phyloP scores from a whole-genome alignment of 2,797 vertebrate species.

The Cottoperca gobio region DNA sequence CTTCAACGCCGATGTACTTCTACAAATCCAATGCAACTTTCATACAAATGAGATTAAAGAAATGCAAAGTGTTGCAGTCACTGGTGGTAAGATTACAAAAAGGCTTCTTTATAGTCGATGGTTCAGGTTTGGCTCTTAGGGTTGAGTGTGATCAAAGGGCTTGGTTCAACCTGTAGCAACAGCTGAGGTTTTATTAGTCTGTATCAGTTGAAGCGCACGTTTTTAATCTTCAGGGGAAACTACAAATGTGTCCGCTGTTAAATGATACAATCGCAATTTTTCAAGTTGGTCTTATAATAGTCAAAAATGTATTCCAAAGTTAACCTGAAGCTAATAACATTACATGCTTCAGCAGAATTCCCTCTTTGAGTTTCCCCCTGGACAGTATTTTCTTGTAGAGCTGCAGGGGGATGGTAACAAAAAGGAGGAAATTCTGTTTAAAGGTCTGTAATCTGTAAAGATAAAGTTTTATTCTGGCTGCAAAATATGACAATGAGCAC shows the following conservation, averaged over 20 bases:
- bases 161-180: neutral
- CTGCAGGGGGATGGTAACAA: neutral
- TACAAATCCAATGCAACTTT: conserved; percentile 36
- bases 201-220: neutral
- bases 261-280: neutral
- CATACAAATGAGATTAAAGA: conserved; percentile 9
- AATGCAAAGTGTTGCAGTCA: conserved; percentile 8
- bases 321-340: too few relatives aligned
- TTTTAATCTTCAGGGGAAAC: neutral
- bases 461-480: neutral
- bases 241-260: conserved; percentile 5
- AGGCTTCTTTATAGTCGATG: neutral
- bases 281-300: neutral
- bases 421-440: neutral
- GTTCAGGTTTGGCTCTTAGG: neutral
- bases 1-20: conserved; percentile 49
- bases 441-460: neutral
- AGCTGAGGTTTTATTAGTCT: neutral
- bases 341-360: neutral
- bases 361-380: neutral
- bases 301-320: too few relatives aligned
- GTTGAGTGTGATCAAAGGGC: neutral
- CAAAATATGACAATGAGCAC: conserved; percentile 1
- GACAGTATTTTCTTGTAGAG: neutral
- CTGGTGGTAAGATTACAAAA: neutral